Percentiles rank a stretch among this genome's conserved stretches.
Evolutionary conservation across 2,888 invertebrate species (phyloP).

Genomic region (Cybosia mesomella): DNA sequence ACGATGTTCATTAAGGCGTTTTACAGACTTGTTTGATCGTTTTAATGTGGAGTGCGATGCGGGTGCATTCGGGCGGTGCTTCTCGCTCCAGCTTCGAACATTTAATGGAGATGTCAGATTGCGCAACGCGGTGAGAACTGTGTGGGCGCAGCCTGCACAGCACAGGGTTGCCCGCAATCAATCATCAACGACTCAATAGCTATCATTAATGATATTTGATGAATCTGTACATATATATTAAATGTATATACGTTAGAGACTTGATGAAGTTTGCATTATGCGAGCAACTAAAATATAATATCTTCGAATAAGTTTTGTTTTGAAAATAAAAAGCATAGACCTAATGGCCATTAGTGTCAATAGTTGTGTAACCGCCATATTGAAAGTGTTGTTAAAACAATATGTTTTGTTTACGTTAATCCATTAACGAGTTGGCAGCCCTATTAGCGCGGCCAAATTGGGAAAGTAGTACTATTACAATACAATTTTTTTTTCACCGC

Average conservation of each 20-base stretch:
- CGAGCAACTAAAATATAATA: slow-evolving; percentile 6
- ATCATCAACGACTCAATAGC: slow-evolving; percentile 30
- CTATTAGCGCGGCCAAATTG: slow-evolving; percentile 54
- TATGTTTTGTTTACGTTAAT: slow-evolving; percentile 2
- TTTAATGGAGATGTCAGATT: slow-evolving; percentile 83
- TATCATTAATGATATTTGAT: slow-evolving; percentile 29
- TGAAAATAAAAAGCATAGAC: background rate
- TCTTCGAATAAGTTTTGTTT: background rate
- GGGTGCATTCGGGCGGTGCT: slow-evolving; percentile 56
- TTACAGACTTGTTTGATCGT: slow-evolving; percentile 76
- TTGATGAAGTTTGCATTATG: slow-evolving; percentile 14
- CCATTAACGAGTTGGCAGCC: slow-evolving; percentile 42
- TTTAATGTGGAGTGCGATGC: slow-evolving; percentile 75
- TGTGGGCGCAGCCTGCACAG: slow-evolving; percentile 64
- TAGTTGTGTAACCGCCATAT: background rate
- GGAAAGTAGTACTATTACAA: slow-evolving; percentile 62
- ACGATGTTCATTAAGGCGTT: slow-evolving; percentile 82
- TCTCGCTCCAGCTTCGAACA: slow-evolving; percentile 55
- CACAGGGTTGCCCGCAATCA: slow-evolving; percentile 61
- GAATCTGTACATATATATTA: slow-evolving; percentile 10
- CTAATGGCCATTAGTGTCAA: background rate
- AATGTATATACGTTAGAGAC: slow-evolving; percentile 17
- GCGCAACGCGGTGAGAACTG: slow-evolving; percentile 75
- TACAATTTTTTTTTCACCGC: too few species aligned
- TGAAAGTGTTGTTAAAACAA: slow-evolving; percentile 1